Evolutionary conservation across 92 coral and sea anemone species (phyloP).

Genomic region (Meandrina meandrites): DNA sequence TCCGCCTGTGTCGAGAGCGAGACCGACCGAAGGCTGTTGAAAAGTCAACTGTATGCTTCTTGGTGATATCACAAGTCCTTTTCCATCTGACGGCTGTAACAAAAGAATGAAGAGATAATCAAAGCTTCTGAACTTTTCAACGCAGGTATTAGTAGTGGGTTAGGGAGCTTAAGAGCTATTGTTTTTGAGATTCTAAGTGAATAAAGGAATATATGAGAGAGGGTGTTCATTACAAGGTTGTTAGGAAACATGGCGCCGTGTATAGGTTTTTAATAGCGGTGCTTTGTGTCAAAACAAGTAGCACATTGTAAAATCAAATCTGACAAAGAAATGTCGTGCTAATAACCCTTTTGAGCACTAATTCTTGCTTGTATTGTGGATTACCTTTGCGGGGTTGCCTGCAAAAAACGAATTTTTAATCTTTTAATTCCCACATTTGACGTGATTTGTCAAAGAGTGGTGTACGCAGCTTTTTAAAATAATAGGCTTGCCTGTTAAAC

Average conservation of each 20-base stretch:
- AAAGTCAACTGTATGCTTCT: not conserved
- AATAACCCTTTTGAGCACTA: not conserved
- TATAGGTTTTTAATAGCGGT: conserved; percentile 19
- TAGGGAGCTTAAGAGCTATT: conserved; percentile 8
- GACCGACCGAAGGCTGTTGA: not conserved
- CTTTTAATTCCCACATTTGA: conserved; percentile 23
- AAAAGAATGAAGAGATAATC: not conserved
- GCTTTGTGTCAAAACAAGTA: conserved; percentile 20
- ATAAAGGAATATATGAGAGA: not conserved
- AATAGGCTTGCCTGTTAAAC: not conserved
- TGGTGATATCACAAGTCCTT: not conserved
- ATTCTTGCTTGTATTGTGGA: conserved; percentile 10
- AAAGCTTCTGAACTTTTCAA: conserved; percentile 19
- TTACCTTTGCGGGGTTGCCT: conserved; percentile 23
- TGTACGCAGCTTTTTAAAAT: not conserved
- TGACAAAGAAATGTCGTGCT: conserved; percentile 16
- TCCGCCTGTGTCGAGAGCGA: not conserved
- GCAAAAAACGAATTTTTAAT: conserved; percentile 1
- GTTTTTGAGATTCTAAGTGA: conserved; percentile 23
- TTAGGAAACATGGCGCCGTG: conserved; percentile 8
- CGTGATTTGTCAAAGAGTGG: not conserved
- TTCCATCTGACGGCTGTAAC: not conserved
- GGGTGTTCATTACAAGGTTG: conserved; percentile 18
- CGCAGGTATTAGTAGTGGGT: conserved; percentile 13
- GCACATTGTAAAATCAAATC: conserved; percentile 14